Evolutionary conservation across 2,797 vertebrate genomes (phyloP).

Genomic region (Malurus leucopterus): DNA sequence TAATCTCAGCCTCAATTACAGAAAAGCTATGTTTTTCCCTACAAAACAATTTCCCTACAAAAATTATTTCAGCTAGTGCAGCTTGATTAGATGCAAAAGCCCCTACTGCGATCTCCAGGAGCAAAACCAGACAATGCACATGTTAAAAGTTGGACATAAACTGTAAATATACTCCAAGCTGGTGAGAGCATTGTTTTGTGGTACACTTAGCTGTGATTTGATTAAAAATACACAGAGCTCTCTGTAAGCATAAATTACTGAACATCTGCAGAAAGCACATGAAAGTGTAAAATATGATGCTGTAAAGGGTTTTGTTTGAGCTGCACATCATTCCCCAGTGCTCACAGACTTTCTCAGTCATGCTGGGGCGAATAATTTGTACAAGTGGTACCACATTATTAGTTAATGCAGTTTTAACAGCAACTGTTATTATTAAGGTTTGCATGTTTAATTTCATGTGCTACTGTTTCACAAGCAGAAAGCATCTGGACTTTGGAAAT

Average conservation of each 20-base stretch:
- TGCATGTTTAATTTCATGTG: background rate
- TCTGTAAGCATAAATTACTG: background rate
- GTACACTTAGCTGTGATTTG: background rate
- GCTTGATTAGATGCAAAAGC: background rate
- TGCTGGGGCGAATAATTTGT: background rate
- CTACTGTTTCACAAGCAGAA: background rate
- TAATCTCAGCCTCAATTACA: background rate
- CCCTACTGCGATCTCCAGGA: background rate
- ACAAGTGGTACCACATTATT: background rate
- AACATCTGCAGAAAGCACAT: slow-evolving; percentile 8
- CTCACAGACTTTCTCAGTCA: background rate
- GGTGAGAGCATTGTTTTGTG: background rate
- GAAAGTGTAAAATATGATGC: background rate
- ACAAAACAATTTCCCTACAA: background rate
- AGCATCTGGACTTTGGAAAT: background rate
- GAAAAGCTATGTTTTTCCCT: background rate
- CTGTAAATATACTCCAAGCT: background rate
- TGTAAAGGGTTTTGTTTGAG: background rate
- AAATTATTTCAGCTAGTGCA: background rate
- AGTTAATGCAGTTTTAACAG: background rate
- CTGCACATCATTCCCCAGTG: background rate
- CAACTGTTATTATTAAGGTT: background rate
- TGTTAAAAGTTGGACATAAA: background rate
- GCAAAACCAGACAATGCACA: background rate
- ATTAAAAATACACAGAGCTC: background rate